Conservation (phyloP, 2,113 vertebrate genomes). For the Dipodomys merriami region DNA sequence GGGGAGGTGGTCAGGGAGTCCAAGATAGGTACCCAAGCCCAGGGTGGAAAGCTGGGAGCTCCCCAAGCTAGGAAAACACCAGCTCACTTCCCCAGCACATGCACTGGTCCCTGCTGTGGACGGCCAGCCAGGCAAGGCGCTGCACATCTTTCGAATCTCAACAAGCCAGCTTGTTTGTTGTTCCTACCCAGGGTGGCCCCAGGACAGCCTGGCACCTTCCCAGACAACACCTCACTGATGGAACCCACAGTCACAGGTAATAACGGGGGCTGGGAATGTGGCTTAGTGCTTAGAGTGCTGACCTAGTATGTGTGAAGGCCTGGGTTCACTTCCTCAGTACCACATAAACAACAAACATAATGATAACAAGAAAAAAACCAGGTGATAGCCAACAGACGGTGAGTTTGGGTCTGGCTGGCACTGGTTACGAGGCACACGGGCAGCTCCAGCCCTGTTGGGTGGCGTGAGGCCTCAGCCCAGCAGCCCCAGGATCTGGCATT, state of each 20-base stretch:
- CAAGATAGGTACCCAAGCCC: not conserved
- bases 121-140: too few species aligned
- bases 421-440: not conserved
- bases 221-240: not conserved
- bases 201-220: not conserved
- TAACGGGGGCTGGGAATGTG: too few species aligned
- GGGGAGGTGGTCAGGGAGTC: not conserved
- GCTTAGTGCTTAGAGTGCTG: too few species aligned
- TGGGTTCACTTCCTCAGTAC: too few species aligned
- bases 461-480: not conserved
- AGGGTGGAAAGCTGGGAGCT: not conserved
- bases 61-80: not conserved
- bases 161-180: not conserved
- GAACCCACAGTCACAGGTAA: rapidly evolving
- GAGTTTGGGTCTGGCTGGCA: not conserved
- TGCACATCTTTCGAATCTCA: not conserved
- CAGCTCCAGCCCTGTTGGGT: not conserved
- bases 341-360: too few species aligned
- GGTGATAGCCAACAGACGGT: too few species aligned
- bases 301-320: too few species aligned
- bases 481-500: rapidly evolving
- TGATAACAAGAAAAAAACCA: too few species aligned
- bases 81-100: not conserved
- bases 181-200: not conserved
- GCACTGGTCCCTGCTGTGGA: not conserved